Base-by-base conservation (phyloP, 2,797 vertebrate species). In the Pseudochirops corinnae region DNA sequence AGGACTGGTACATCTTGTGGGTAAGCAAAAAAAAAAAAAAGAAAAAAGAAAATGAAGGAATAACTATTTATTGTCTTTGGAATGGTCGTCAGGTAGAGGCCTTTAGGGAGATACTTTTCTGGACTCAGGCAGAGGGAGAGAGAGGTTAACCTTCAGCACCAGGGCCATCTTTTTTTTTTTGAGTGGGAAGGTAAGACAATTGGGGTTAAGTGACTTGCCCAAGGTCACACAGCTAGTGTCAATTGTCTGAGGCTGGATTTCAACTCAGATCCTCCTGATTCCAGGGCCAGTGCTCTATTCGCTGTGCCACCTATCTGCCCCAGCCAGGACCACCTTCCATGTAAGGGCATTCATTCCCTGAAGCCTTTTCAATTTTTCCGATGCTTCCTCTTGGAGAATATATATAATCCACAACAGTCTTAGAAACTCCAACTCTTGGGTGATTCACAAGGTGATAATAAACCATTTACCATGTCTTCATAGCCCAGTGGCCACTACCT, bases 61-160 rank as follows among this genome's bases (percentile, higher is more conserved):
- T 6, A 24, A 62, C 60, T 33, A 46, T 21, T 39, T 82, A 39
- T 39, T 39, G 39, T 87, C 26, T 46, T 50, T 1, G 74, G 39
- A 87, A 50, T 26, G 56, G 93, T 60, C 28, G 31, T 92, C 56
- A 57, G 55, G 55, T 56, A 1, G 0, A 56, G 52, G 31, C 33
- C 96, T 96, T 91, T 91, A 95, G 74, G 56, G 55, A n/a, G 31
- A 31, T 5, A n/a, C 53, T 87, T 90, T 46, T 31, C 57, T 60
- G 6, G 90, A 87, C 91, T 13, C 46, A 91, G 56, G 53, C 93
- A 57, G 39, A 57, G 94, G 31, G 56, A 28, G 67, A 52, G 87
- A 55, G 93, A 91, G 92, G 91, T 93, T 93, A 5, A 0, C 50
- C 55, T 91, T 92, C 74, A 26, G 24, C 24, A 26, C 90, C 94